phyloP scores from a whole-genome alignment of 2,113 vertebrate species.

The Gymnogyps californianus region DNA sequence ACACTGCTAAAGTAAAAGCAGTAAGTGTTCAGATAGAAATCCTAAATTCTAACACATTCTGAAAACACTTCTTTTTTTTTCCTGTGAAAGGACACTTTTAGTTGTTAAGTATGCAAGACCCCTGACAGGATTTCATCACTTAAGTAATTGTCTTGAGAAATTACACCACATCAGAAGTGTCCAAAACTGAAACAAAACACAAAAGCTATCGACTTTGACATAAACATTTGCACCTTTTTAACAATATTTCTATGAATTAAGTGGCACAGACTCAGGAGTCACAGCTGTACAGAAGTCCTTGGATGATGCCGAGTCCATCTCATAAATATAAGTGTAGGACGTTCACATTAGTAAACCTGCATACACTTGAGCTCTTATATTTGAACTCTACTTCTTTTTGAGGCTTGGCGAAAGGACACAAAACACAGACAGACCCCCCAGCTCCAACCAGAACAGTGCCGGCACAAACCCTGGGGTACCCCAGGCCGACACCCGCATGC shows the following conservation, averaged over 20 bases:
- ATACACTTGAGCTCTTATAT: fast-evolving
- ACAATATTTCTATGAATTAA: not conserved
- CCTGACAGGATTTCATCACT: not conserved
- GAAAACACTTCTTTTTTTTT: fast-evolving
- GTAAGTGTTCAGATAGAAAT: not conserved
- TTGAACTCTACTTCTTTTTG: fast-evolving
- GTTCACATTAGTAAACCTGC: fast-evolving
- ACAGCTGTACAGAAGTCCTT: fast-evolving
- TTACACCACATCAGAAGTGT: not conserved
- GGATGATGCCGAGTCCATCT: fast-evolving
- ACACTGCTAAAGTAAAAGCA: not conserved
- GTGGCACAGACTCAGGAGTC: not conserved
- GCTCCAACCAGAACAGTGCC: not conserved
- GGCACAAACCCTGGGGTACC: not conserved
- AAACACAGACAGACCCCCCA: fast-evolving
- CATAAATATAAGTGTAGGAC: fast-evolving
- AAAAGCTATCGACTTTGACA: fast-evolving
- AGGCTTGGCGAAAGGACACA: too few species aligned
- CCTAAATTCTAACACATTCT: not conserved
- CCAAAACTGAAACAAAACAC: not conserved
- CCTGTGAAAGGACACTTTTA: not conserved
- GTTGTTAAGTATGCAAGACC: not conserved
- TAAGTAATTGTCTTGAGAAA: not conserved
- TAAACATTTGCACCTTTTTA: not conserved
- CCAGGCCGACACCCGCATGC: too few species aligned